Percentiles rank a stretch among this genome's conserved stretches.
Evolutionary conservation across 2,888 invertebrate genomes (phyloP).

Genomic region (Drosophila eohydei): DNA sequence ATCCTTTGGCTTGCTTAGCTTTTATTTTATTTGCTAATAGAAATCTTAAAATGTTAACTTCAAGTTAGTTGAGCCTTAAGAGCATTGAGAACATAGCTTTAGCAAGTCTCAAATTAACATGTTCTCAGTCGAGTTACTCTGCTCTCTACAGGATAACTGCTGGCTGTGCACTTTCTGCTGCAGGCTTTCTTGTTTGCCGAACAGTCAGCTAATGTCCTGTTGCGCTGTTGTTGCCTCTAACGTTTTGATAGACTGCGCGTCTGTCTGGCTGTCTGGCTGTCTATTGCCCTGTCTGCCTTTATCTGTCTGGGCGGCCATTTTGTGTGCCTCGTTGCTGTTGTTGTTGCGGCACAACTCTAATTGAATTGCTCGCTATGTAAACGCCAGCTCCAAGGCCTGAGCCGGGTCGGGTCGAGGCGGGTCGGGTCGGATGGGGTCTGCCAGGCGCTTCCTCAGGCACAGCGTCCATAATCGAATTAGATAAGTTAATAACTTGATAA

Average conservation of each 20-base stretch:
- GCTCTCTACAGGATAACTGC: background rate
- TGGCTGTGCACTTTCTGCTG: background rate
- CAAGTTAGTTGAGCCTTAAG: background rate
- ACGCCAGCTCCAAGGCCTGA: slow-evolving; percentile 40
- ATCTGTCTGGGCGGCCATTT: slow-evolving; percentile 50
- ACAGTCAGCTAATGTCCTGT: slow-evolving; percentile 43
- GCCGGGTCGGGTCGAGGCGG: background rate
- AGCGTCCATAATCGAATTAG: slow-evolving; percentile 76
- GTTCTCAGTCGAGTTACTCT: too few species aligned
- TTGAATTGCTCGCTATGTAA: slow-evolving; percentile 75
- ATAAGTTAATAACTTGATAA: slow-evolving; percentile 81
- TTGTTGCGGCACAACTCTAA: slow-evolving; percentile 68
- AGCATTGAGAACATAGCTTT: background rate
- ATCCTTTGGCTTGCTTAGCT: too few species aligned
- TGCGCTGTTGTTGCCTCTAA: slow-evolving; percentile 42
- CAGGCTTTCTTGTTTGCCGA: background rate
- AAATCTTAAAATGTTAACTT: background rate
- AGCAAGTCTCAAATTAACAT: background rate
- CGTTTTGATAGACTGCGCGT: slow-evolving; percentile 37
- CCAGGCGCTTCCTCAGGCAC: slow-evolving; percentile 35
- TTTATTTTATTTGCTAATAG: too few species aligned
- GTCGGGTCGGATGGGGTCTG: background rate
- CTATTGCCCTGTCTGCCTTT: slow-evolving; percentile 35
- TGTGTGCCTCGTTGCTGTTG: slow-evolving; percentile 39
- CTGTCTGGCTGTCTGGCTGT: slow-evolving; percentile 26